Percentiles rank a stretch among this genome's conserved stretches.
Conservation (phyloP, 2,113 vertebrate genomes). For the Ammodramus savannarum region DNA sequence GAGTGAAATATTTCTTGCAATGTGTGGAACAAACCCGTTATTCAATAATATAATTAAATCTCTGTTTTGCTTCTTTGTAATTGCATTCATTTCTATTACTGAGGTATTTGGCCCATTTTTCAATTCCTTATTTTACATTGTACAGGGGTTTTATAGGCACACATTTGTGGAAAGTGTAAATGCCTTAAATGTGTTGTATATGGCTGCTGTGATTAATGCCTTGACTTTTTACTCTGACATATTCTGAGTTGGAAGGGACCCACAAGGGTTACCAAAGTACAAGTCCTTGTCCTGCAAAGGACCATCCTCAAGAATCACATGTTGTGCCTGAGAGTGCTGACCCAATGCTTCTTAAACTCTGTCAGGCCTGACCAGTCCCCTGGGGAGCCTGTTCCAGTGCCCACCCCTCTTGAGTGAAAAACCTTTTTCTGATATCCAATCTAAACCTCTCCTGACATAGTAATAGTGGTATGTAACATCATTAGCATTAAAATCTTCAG, state of each 20-base stretch:
- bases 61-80: background rate
- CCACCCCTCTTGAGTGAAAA: background rate
- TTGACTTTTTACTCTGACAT: no score
- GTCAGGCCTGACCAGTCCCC: background rate
- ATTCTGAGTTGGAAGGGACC: background rate
- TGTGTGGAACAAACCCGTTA: background rate
- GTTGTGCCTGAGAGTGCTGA: background rate
- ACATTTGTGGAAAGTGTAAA: background rate
- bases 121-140: background rate
- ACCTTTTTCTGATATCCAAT: background rate
- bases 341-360: background rate
- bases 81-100: background rate
- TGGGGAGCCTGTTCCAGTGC: background rate
- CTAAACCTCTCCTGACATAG: background rate
- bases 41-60: background rate
- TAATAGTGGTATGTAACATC: background rate
- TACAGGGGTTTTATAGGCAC: background rate
- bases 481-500: background rate
- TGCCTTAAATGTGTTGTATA: background rate
- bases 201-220: no score
- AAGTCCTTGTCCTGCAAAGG: background rate
- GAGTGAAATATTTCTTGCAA: constrained; percentile 29
- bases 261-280: background rate
- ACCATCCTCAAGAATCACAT: background rate
- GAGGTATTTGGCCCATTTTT: background rate